A percentile compares a stretch with the other conserved stretches of the same genome.
Conservation (phyloP, 2,888 invertebrate species). For the Drosophila neotestacea region DNA sequence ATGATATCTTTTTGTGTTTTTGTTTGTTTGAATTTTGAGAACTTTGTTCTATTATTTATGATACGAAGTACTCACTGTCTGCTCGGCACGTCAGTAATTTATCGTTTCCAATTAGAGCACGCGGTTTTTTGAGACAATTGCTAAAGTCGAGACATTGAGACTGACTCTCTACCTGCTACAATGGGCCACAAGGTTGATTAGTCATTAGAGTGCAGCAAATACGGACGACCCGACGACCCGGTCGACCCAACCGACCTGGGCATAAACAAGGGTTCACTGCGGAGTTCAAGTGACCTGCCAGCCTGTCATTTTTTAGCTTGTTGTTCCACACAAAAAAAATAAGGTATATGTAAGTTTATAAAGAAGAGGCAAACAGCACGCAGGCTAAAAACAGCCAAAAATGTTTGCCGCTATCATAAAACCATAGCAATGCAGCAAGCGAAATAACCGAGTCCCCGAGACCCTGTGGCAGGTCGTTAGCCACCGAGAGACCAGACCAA, state of each 20-base stretch:
- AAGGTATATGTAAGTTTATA: not conserved
- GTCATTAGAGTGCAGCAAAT: conserved; percentile 64
- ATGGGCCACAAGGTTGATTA: conserved; percentile 70
- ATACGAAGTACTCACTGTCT: conserved; percentile 4
- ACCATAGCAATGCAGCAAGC: conserved; percentile 71
- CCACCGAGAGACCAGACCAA: conserved; percentile 42
- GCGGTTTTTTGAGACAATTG: conserved; percentile 33
- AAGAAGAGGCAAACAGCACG: conserved; percentile 34
- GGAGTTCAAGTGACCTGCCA: conserved; percentile 64
- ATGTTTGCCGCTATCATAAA: conserved; percentile 69
- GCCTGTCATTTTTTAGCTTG: conserved; percentile 46
- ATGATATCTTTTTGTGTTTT: conserved; percentile 2
- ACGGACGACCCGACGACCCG: conserved; percentile 11
- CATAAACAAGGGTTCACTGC: conserved; percentile 46
- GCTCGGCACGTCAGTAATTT: conserved; percentile 31
- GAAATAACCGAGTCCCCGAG: conserved; percentile 40
- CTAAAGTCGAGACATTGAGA: conserved; percentile 30
- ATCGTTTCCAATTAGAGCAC: conserved; percentile 68
- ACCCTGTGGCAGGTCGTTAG: conserved; percentile 66
- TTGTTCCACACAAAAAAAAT: conserved; percentile 15
- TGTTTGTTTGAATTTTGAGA: conserved; percentile 23
- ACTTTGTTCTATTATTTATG: conserved; percentile 10
- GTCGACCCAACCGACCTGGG: conserved; percentile 13
- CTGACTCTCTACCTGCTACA: conserved; percentile 56
- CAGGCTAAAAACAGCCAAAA: conserved; percentile 54